phyloP scores from a whole-genome alignment of 1,140 invertebrate species.

The Macrotrachela quadricornifera region DNA sequence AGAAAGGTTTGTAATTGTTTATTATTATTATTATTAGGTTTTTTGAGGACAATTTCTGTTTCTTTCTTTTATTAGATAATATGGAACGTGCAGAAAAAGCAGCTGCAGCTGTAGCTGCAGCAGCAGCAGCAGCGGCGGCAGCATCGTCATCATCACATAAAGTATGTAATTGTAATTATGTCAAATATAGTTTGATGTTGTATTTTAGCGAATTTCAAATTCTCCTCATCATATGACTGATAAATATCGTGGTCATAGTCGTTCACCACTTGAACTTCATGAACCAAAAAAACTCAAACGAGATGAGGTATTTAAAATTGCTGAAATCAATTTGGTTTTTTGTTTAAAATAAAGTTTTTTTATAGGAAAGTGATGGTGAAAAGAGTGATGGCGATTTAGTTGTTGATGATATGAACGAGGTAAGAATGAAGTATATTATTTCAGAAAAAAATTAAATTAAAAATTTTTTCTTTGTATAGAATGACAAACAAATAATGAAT shows the following conservation, averaged over 20 bases:
- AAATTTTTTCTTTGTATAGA: too few species aligned
- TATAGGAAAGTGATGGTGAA: conserved; percentile 51
- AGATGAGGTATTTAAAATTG: too few species aligned
- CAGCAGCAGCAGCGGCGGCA: conserved; percentile 10
- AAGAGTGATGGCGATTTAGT: conserved; percentile 73
- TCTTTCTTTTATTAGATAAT: conserved; percentile 6
- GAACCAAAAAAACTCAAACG: conserved; percentile 1
- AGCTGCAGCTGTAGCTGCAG: too few species aligned
- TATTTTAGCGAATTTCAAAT: conserved; percentile 34
- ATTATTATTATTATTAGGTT: background rate
- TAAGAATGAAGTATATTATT: conserved; percentile 20
- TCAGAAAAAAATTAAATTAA: too few species aligned
- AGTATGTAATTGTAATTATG: conserved; percentile 16
- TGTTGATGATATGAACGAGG: conserved; percentile 70
- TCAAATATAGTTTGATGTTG: background rate
- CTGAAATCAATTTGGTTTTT: too few species aligned
- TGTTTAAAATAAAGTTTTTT: too few species aligned
- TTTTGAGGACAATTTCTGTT: conserved; percentile 5
- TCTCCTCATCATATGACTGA: conserved; percentile 60
- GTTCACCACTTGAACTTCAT: conserved; percentile 15
- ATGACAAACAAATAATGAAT: too few species aligned
- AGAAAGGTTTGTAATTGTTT: too few species aligned
- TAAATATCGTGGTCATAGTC: conserved; percentile 26
- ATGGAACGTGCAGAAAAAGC: conserved; percentile 9
- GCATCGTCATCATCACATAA: conserved; percentile 10